Evolutionary conservation across 1,140 invertebrate species (phyloP), one percentile per base, ranked within the genome.

Genomic region (Achatina immaculata): DNA sequence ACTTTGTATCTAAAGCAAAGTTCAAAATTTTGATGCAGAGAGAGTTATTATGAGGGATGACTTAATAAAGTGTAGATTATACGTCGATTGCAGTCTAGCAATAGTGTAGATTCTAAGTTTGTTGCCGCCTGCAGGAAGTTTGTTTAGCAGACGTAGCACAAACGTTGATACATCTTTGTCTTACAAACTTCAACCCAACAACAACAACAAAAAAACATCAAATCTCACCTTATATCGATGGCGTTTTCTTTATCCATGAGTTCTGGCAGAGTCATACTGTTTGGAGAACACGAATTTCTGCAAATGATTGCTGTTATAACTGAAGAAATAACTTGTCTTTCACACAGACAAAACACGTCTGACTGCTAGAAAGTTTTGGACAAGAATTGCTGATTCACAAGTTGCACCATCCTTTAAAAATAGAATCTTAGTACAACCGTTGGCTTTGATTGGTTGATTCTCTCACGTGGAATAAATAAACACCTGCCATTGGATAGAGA

Each of bases 231-330:
- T 55, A 31, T 42, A 9, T 75, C 73, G 21, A 36, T 21, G 7
- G 45, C 34, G 38, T 75, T 75, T 75, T 75, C 73, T 38, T 75
- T 75, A 43, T 75, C 73, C 73, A 75, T 75, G 24, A 28, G 51
- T 43, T 75, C 73, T 51, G 73, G 45, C 2, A 75, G 38, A 3
- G 73, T 75, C 73, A 75, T 75, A 19, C n/a, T 75, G 4, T 4
- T 69, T 16, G 7, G 14, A 58, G 21, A 24, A 9, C 4, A 58
- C n/a, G n/a, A n/a, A n/a, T n/a, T n/a, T n/a, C n/a, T n/a, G n/a
- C n/a, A n/a, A n/a, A n/a, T n/a, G n/a, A n/a, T n/a, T n/a, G n/a
- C n/a, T n/a, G n/a, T n/a, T n/a, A n/a, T n/a, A n/a, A n/a, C n/a
- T 58, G 7, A 4, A 58, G 55, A 21, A 14, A 14, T 58, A 19